Base-by-base conservation (phyloP, 1,140 invertebrate genomes). In the Neodiprion pinetum region DNA sequence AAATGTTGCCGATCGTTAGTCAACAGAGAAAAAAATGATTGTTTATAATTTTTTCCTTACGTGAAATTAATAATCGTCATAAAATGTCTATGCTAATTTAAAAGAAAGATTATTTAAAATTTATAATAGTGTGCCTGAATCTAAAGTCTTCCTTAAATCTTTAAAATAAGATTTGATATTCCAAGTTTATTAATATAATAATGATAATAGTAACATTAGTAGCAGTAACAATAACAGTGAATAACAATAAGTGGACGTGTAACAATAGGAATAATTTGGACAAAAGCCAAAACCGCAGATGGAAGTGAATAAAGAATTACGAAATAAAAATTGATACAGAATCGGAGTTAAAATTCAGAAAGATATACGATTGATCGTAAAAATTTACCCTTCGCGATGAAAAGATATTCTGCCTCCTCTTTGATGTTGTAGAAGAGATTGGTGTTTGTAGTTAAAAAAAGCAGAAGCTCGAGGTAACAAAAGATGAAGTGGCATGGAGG, bases 61-160 rank as follows among this genome's bases (percentile, higher is more conserved):
- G 17, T 40, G 17, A 72, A 17, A 40, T 40, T 40, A 40, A 40
- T 40, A 40, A 40, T 4, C 28, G 5, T 40, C 2, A 40, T 40
- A 40, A 40, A 40, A 40, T 40, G 5, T 40, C 2, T 40, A 1
- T 40, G 28, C 28, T 40, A 40, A 40, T 40, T 40, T 40, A 5
- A 40, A 40, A 40, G 28, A 61, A 61, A 61, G 11, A n/a, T 61
- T 68, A 48, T 40, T 53, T 21, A 69, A 71, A 47, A 72, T 9
- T 61, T 72, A 49, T 11, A 75, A 73, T 80, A 77, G 78, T 77
- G 82, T 83, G 82, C 82, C 82, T 83, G 74, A 61, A 83, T 83
- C 73, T 67, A 75, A 80, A 75, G 82, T 83, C 82, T 83, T 83
- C 82, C 82, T 77, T 79, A 80, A 67, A 40, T 40, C 28, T 40